Percentiles rank a stretch among this genome's conserved stretches.
Evolutionary conservation across 2,797 vertebrate genomes (phyloP).

Genomic region (Lacerta bilineata): DNA sequence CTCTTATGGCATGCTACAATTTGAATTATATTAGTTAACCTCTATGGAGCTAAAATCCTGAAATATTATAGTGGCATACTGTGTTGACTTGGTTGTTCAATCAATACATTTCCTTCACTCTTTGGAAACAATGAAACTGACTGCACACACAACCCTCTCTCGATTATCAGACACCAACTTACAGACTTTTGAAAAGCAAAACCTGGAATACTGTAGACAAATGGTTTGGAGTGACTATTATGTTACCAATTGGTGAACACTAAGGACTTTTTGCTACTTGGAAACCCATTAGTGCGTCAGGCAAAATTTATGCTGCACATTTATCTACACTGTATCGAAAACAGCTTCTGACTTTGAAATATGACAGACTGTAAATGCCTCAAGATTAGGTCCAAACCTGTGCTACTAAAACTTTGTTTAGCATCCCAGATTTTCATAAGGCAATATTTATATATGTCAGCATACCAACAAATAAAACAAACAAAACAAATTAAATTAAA

Average conservation of each 20-base stretch:
- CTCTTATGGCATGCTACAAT: background rate
- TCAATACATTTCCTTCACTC: background rate
- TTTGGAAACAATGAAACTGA: background rate
- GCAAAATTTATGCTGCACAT: background rate
- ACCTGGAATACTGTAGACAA: constrained; percentile 12
- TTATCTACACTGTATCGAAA: background rate
- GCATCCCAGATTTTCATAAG: background rate
- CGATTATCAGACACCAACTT: background rate
- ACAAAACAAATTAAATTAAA: constrained; percentile 1
- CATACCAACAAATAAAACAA: background rate
- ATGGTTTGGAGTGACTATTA: background rate
- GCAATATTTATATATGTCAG: background rate
- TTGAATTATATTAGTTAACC: constrained; percentile 26
- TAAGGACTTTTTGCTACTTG: background rate
- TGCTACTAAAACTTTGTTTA: background rate
- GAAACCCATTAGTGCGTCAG: background rate
- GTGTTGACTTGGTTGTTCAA: background rate
- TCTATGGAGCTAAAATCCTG: background rate
- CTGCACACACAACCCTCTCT: background rate
- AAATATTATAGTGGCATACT: background rate
- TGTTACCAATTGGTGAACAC: background rate
- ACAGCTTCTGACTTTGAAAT: background rate
- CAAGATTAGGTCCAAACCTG: constrained; percentile 5
- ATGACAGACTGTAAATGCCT: background rate
- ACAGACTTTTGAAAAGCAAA: background rate